Evolutionary conservation across 2,797 vertebrate species (phyloP), one percentile per base, ranked within the genome.

Genomic region (Meda fulgida): DNA sequence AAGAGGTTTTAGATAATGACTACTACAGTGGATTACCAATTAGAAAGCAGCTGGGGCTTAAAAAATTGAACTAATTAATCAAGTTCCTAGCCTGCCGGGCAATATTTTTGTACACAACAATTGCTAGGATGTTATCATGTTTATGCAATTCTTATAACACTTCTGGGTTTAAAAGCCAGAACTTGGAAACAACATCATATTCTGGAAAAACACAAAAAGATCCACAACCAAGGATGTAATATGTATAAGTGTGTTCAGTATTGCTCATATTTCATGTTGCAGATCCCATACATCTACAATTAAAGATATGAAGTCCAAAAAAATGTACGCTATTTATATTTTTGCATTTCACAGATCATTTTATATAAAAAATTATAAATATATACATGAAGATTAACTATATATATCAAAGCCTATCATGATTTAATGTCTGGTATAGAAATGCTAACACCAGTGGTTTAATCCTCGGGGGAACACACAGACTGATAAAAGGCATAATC

Each of bases 21-120:
- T 80, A 87, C 84, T 85, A 82, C 84, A 84, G 71, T 71, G 84
- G 83, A 84, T 70, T 81, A 80, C 78, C 83, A 83, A 86, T 88
- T 89, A 88, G 81, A 83, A 80, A 70, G 60, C 87, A 80, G 79
- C 70, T 85, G 79, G 71, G 70, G 78, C 76, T 69, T 26, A 60
- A 69, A 55, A 66, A 29, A 58, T 85, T 85, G 40, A 85, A 80
- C 77, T 85, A 71, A 84, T 79, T 84, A 85, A 84, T 72, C 67
- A 85, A 85, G 84, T 72, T 69, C 58, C 55, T 40, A 18, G 92
- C 93, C 93, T 93, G 90, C 87, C 87, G 92, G 91, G 88, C 91
- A 91, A 90, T 91, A 92, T 93, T 81, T 72, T 92, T 92, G 69
- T 18, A 69, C 58, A 53, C 60, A 81, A 58, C 9, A 38, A 69